A percentile compares a stretch with the other conserved stretches of the same genome.
Conservation (phyloP, 2,113 vertebrate species). For the Chunga burmeisteri region DNA sequence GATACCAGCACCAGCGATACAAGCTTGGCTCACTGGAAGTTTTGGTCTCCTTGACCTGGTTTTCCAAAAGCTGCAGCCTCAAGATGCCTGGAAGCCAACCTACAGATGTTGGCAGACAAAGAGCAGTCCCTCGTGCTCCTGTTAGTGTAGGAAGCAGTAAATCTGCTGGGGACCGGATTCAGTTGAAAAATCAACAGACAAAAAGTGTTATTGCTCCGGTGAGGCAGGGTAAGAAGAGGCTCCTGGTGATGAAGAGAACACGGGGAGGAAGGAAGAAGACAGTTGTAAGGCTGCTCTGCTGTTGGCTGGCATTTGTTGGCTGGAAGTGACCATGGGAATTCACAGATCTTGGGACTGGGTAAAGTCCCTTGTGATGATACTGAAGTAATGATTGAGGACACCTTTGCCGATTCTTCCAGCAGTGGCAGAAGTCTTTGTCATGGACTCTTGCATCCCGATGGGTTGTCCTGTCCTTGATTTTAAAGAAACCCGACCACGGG, state of each 20-base stretch:
- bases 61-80: not conserved
- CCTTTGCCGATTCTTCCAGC: not conserved
- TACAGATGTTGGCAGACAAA: not conserved
- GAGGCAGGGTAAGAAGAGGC: not conserved
- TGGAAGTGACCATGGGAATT: not conserved
- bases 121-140: not conserved
- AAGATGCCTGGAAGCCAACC: not conserved
- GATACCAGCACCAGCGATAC: not conserved
- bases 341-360: not conserved
- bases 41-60: not conserved
- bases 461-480: not conserved
- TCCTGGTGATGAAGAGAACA: not conserved
- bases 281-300: not conserved
- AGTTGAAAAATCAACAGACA: not conserved
- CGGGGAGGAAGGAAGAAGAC: not conserved
- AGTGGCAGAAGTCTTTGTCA: not conserved
- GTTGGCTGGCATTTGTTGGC: not conserved
- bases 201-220: not conserved
- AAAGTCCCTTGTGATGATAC: not conserved
- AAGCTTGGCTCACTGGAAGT: not conserved
- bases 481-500: not conserved
- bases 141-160: not conserved
- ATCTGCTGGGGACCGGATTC: not conserved
- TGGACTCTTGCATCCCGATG: not conserved
- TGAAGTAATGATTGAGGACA: not conserved